A percentile compares a stretch with the other conserved stretches of the same genome.
These are phyloP conservation scores for Ruditapes philippinarum DNA, from an alignment of 1,140 invertebrate genomes.

Conservation along the genomic window DNA sequence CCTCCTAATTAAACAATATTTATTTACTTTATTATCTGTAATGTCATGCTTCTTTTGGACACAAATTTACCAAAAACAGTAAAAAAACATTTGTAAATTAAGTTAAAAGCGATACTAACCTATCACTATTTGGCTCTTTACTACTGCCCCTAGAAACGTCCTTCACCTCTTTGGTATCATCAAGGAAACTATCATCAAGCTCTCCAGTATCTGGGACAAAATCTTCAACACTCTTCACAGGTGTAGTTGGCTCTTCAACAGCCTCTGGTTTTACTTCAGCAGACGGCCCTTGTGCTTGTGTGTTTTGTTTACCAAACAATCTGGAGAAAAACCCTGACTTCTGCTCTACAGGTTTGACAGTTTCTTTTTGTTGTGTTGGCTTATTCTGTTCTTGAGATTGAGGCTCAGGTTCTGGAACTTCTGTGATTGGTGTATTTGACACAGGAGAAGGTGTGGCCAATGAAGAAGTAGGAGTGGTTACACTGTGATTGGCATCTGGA, in stretches of 20 bases:
- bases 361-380: slow-evolving; percentile 23
- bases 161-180: slow-evolving; percentile 87
- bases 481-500: slow-evolving; percentile 40
- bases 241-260: slow-evolving; percentile 16
- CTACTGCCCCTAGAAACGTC: slow-evolving; percentile 81
- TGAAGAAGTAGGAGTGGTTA: slow-evolving; percentile 20
- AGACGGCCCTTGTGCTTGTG: not conserved
- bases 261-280: slow-evolving; percentile 16
- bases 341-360: slow-evolving; percentile 69
- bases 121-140: slow-evolving; percentile 74
- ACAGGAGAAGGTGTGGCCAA: slow-evolving; percentile 13
- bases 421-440: slow-evolving; percentile 27
- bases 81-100: too few species aligned
- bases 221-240: slow-evolving; percentile 91
- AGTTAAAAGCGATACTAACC: slow-evolving; percentile 66
- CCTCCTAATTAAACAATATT: too few species aligned
- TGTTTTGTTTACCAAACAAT: slow-evolving; percentile 77
- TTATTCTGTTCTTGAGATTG: not conserved
- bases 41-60: too few species aligned
- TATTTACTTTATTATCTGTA: too few species aligned
- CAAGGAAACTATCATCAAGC: slow-evolving; percentile 93
- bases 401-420: not conserved
- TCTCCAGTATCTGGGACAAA: slow-evolving; percentile 93
- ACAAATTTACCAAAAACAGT: too few species aligned
- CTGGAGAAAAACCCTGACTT: slow-evolving; percentile 84